Base-by-base conservation (phyloP, 1,140 invertebrate species). In the Lepidurus apus region DNA sequence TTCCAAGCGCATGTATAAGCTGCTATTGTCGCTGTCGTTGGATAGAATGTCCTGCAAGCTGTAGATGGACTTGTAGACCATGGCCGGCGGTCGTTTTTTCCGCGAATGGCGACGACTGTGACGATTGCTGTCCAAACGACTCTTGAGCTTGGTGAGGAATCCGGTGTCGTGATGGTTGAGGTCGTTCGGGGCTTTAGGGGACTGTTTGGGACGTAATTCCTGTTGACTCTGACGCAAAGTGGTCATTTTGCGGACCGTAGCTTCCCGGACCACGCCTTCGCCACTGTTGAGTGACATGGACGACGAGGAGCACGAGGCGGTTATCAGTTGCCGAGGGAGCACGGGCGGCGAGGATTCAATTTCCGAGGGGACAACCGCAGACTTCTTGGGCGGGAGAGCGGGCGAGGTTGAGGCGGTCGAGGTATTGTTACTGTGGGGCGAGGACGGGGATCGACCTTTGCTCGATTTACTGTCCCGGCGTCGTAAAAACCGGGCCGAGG, bases 1-100 rank as follows among this genome's bases (percentile, higher is more conserved):
- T 17, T 79, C 78, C 74, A 79, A 34, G 34, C 75, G 78, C 78
- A 79, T 79, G 78, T 79, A 79, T 42, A 74, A 44, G 7, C 73
- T 74, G 74, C 78, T 79, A 13, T 45, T 65, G 11, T 77, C 65
- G 44, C 53, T 65, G 76, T 24, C 42, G 75, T 76, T 65, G 53
- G 53, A 65, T 6, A 65, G n/a, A 7, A 65, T 13, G 13, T 65
- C 53, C 53, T 65, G 53, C 53, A 65, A 65, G 53, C 53, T 65
- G 53, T 65, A 65, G 21, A 65, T 65, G 53, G 53, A 65, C 13
- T 65, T 21, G 53, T 65, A n/a, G 21, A 44, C 44, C 21, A 76
- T 24, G 44, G 43, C 75, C 10, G 43, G 44, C 17, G 44, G 6
- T 13, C 53, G 76, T 24, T 53, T 77, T 11, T 65, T 45, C 65